Conservation (phyloP, 2,113 vertebrate species). For the Albula goreensis region DNA sequence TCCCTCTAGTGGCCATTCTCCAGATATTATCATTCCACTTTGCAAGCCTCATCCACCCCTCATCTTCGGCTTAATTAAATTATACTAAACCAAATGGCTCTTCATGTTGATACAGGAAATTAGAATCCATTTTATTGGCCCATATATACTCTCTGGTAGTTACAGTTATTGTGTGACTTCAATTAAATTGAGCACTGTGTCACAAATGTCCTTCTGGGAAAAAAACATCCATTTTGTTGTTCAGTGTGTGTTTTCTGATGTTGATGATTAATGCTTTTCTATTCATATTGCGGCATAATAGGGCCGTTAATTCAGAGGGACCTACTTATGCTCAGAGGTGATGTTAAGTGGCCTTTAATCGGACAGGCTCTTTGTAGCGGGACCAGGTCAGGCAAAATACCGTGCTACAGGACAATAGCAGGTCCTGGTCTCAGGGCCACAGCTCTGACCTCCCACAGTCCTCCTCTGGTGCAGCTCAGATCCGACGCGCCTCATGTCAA, state of each 20-base stretch:
- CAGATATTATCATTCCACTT: not conserved
- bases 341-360: too few relatives aligned
- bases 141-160: not conserved
- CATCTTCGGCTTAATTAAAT: not conserved
- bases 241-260: not conserved
- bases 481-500: not conserved
- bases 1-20: conserved; percentile 22
- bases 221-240: not conserved
- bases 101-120: conserved; percentile 11
- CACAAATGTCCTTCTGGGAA: not conserved
- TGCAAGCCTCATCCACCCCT: not conserved
- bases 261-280: not conserved
- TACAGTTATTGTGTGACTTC: not conserved
- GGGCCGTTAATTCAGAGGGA: not conserved
- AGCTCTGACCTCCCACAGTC: not conserved
- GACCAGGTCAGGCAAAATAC: not conserved
- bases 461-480: not conserved
- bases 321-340: not conserved
- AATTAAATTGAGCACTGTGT: not conserved
- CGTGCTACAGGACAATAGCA: not conserved
- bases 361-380: not conserved
- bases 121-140: not conserved
- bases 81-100: not conserved
- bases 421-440: not conserved
- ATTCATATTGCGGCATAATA: not conserved